Base-by-base conservation (phyloP, 2,888 invertebrate species). In the Rotaria sp. region DNA sequence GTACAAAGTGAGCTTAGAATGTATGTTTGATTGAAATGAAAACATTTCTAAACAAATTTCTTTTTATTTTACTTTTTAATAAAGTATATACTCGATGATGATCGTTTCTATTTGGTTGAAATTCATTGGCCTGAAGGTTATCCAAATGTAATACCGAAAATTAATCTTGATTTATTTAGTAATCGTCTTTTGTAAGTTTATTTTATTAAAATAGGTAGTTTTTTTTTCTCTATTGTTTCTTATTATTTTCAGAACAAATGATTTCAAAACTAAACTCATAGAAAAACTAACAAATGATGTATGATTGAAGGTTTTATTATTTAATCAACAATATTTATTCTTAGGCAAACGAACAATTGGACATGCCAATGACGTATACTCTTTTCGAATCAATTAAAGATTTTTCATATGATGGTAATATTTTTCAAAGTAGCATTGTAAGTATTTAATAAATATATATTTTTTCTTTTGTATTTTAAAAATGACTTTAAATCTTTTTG, bases 341-440 rank as follows among this genome's bases (percentile, higher is more conserved):
- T 75, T 75, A 91, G 91, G 95, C 95, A 0, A 94, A 95, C 74
- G 94, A 95, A 89, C 94, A 95, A 93, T 89, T 96, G 30, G 96
- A 96, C 1, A 94, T 94, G 92, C 96, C 96, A 5, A 96, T 96
- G 96, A 97, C 96, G 0, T 97, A 96, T 90, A 95, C 96, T 0
- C 91, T 97, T 85, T 96, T 97, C 90, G 96, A 97, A 92, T 95
- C 94, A 91, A 92, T 95, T 30, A 96, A 96, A 91, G 96, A 97
- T 90, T 94, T 94, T 89, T 93, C 94, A 55, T 92, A 93, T 0
- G 94, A 94, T 26, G 80, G 45, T 45, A 45, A 80, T 45, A 26
- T 80, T 41, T 80, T 80, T 80, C 80, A 45, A n/a, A 80, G 10
- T 45, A 80, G 26, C 45, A 15, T 80, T 8, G 80, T 80, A 80